Percentiles rank a stretch among this genome's conserved stretches.
phyloP scores from a whole-genome alignment of 1,140 invertebrate genomes.

The Gryon sp. region DNA sequence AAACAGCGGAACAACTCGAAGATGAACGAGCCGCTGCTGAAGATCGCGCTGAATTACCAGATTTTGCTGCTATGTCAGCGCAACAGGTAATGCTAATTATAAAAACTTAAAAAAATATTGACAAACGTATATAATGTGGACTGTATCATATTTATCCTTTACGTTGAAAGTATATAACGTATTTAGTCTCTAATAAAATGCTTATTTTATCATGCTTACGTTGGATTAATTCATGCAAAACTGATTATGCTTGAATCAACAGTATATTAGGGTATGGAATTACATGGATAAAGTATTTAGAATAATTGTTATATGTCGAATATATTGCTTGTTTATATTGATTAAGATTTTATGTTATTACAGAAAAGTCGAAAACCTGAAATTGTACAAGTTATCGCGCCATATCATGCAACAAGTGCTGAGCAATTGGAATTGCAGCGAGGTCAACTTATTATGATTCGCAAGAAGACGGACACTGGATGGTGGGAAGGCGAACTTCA shows the following conservation, averaged over 20 bases:
- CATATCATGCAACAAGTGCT: slow-evolving; percentile 91
- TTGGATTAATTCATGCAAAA: slow-evolving; percentile 17
- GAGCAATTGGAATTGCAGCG: slow-evolving; percentile 94
- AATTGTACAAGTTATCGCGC: slow-evolving; percentile 93
- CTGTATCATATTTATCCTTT: too few relatives aligned
- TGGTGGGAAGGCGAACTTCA: slow-evolving; percentile 99
- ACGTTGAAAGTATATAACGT: slow-evolving; percentile 3
- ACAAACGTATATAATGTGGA: too few relatives aligned
- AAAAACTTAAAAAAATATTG: too few relatives aligned
- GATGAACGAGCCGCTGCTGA: slow-evolving; percentile 78
- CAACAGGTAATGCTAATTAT: slow-evolving; percentile 79
- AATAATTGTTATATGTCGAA: slow-evolving; percentile 1
- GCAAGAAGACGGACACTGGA: slow-evolving; percentile 96
- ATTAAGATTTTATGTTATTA: slow-evolving; percentile 36
- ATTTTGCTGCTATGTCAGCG: slow-evolving; percentile 78
- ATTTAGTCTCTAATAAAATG: slow-evolving; percentile 15
- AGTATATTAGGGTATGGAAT: slow-evolving; percentile 57
- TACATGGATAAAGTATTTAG: slow-evolving; percentile 4
- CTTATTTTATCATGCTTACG: slow-evolving; percentile 41
- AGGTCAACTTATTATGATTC: slow-evolving; percentile 97
- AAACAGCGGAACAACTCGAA: slow-evolving; percentile 77
- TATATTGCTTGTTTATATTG: not conserved
- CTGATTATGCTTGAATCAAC: slow-evolving; percentile 25
- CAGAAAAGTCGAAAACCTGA: slow-evolving; percentile 87
- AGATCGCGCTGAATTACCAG: slow-evolving; percentile 76